These are phyloP conservation scores for Drosophila barbarae DNA, from an alignment of 2,888 invertebrate genomes.

Conservation along the genomic window DNA sequence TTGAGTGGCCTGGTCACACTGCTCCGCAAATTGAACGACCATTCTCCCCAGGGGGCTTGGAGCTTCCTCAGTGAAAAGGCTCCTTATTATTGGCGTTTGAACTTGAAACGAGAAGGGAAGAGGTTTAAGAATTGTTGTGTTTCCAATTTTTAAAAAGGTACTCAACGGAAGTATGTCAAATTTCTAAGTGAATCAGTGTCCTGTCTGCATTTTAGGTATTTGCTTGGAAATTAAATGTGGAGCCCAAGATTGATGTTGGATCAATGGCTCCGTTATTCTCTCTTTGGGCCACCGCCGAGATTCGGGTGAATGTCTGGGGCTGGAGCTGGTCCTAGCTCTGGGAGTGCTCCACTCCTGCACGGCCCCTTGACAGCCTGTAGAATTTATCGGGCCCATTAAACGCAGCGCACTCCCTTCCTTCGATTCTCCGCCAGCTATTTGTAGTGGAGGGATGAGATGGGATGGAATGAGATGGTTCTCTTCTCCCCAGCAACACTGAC, in stretches of 20 bases:
- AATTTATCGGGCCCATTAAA: constrained; percentile 71
- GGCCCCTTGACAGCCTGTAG: constrained; percentile 52
- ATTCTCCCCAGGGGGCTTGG: not conserved
- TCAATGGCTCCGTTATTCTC: constrained; percentile 9
- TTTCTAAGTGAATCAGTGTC: not conserved
- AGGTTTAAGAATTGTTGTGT: too few species aligned
- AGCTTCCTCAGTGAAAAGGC: too few species aligned
- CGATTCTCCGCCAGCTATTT: constrained; percentile 39
- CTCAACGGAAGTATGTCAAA: not conserved
- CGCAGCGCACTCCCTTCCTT: constrained; percentile 50
- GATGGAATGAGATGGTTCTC: not conserved
- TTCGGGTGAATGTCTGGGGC: not conserved
- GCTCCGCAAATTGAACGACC: constrained; percentile 19
- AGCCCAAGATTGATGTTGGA: constrained; percentile 2
- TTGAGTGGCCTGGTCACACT: constrained; percentile 20
- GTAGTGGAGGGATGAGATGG: constrained; percentile 26
- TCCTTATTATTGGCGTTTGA: not conserved
- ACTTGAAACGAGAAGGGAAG: not conserved
- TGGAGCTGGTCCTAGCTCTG: not conserved
- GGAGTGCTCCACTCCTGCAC: constrained; percentile 2
- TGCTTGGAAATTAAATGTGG: not conserved
- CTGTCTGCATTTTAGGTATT: not conserved
- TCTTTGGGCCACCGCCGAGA: not conserved
- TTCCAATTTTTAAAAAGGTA: too few species aligned
- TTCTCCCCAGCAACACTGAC: constrained; percentile 48